Evolutionary conservation across 2,797 vertebrate genomes (phyloP), one percentile per base, ranked within the genome.

Genomic region (Bradypodion pumilum): DNA sequence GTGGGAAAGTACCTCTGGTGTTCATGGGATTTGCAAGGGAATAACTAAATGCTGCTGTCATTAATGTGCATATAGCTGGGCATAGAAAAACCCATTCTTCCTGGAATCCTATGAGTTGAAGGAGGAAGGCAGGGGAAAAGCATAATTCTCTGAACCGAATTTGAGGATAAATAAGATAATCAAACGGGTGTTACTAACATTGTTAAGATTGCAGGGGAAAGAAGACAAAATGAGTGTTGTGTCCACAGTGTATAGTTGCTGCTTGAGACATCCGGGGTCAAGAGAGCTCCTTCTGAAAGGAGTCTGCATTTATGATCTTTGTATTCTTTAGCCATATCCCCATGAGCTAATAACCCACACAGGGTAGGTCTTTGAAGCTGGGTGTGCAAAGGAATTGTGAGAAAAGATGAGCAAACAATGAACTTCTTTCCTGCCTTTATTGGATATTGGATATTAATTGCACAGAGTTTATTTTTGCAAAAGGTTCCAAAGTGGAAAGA

Each of bases 401-500:
- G 73, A 75, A 73, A 69, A 35, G 40, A 44, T 46, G 52, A 65
- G 16, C 65, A 44, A 49, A 76, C 68, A 23, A 23, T 42, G 56
- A 81, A 69, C 79, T 62, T 70, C 72, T 44, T 80, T 72, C 56
- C 59, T 80, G 77, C 56, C 70, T 63, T 73, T 72, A 65, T 29
- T 16, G 16, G 65, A 16, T 72, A 65, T 29, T 16, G 16, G 65
- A 16, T 29, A 72, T n/a, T 72, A 59, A 84, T 80, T 72, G 76
- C 6, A 69, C 6, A 2, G 37, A 62, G 65, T 76, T 80, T 83
- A 25, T 83, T 87, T 87, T 80, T 83, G 70, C 70, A 75, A 52
- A 75, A 70, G 25, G 29, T 56, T 56, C 80, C 65, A 84, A 84
- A 83, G 78, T 65, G 73, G 72, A 87, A 84, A 80, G 59, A 42